These are phyloP conservation scores for Eupithecia centaureata DNA, from an alignment of 2,888 invertebrate genomes.

Conservation along the genomic window DNA sequence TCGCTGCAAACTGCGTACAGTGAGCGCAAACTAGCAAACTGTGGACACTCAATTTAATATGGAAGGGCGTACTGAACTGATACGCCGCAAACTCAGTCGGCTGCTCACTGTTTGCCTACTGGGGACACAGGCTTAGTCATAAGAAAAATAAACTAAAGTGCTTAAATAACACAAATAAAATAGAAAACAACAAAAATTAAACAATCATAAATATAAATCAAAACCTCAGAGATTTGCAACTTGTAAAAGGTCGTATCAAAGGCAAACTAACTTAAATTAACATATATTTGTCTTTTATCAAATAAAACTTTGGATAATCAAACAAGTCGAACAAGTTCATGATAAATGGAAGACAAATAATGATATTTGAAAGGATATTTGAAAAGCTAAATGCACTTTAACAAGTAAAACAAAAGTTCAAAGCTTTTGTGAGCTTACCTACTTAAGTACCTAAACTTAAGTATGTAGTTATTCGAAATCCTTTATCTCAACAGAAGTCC, in stretches of 20 bases:
- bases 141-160: too few species aligned
- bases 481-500: background rate
- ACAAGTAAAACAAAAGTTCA: background rate
- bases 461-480: background rate
- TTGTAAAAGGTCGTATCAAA: conserved; percentile 28
- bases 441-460: background rate
- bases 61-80: too few species aligned
- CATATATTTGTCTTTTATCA: conserved; percentile 20
- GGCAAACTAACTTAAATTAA: conserved; percentile 30
- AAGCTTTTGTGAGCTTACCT: background rate
- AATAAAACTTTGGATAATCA: conserved; percentile 27
- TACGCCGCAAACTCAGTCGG: too few species aligned
- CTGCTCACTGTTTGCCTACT: too few species aligned
- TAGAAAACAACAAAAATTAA: conserved; percentile 23
- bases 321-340: conserved; percentile 28
- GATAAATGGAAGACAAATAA: conserved; percentile 19
- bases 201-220: conserved; percentile 30
- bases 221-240: conserved; percentile 17
- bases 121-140: too few species aligned
- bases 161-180: conserved; percentile 19
- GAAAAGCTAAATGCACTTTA: background rate
- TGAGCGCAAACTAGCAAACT: too few species aligned
- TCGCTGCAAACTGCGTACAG: too few species aligned
- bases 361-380: conserved; percentile 2
- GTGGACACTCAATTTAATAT: too few species aligned